Evolutionary conservation across 2,888 invertebrate species (phyloP), one percentile per base, ranked within the genome.

Genomic region (Stenodera caucasica): DNA sequence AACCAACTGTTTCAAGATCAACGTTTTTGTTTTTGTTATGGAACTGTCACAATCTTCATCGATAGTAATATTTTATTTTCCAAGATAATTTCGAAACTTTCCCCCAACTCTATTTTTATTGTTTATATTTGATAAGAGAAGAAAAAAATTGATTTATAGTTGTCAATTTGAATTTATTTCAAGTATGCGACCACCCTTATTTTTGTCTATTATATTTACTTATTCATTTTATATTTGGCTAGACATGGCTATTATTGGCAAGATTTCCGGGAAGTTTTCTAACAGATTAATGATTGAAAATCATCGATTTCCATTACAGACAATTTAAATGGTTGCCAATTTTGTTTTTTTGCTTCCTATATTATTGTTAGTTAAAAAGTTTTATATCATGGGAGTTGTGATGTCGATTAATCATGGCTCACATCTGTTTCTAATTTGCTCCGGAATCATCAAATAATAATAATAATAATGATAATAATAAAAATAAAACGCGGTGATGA

Each of bases 361-460:
- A 35, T 14, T 14, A 5, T 37, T 37, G 37, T 15, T 45, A 37
- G 37, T 45, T 45, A 45, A 18, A 45, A 18, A 45, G 21, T 21
- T 21, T 45, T 21, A 8, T 37, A 61, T 58, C 55, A 55, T 40
- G 53, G 32, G 29, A 58, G 52, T 37, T 60, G 55, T n/a, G 56
- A 58, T 55, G 51, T 45, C 53, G 50, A 62, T 62, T 62, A 62
- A 62, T 62, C 58, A 62, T 58, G 21, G 55, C 33, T 32, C 52
- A 52, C 62, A 62, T 62, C 62, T 62, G 62, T 55, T 58, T 33
- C 56, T 58, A 62, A 62, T 62, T 62, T 45, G 21, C 21, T 21
- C 45, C 0, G 11, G 18, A 45, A 45, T 45, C 18, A 5, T 45
- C 45, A 37, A 37, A 37, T 37, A 15, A 37, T 40, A 40, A 11